Conservation (phyloP, 2,113 vertebrate species). For the Brienomyrus longianalis region DNA sequence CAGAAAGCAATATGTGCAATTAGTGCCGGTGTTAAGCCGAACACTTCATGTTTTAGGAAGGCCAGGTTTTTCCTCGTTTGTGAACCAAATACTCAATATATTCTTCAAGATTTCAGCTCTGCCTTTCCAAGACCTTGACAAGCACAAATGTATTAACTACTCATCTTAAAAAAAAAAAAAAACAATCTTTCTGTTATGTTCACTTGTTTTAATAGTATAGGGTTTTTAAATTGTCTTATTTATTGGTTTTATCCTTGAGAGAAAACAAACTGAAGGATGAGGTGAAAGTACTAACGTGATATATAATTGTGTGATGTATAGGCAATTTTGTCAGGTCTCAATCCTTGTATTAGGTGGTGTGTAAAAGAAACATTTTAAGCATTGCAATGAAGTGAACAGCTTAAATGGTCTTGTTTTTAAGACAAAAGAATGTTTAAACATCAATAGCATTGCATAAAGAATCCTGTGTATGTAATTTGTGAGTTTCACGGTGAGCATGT, state of each 20-base stretch:
- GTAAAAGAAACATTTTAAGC: constrained; percentile 55
- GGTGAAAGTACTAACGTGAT: constrained; percentile 53
- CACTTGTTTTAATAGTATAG: constrained; percentile 44
- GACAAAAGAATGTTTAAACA: constrained; percentile 66
- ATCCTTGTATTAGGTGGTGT: constrained; percentile 56
- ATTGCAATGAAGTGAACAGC: constrained; percentile 58
- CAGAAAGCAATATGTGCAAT: constrained; percentile 68
- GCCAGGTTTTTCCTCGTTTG: constrained; percentile 61
- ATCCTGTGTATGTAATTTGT: constrained; percentile 55
- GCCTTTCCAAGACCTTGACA: constrained; percentile 74
- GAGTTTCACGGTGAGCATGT: constrained; percentile 42
- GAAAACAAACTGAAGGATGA: constrained; percentile 55
- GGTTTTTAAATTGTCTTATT: constrained; percentile 55
- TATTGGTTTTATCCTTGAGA: constrained; percentile 59
- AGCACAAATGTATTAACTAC: constrained; percentile 68
- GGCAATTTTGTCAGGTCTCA: constrained; percentile 53
- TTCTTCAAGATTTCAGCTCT: constrained; percentile 68
- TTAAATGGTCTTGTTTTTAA: constrained; percentile 58
- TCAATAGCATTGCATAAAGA: constrained; percentile 20
- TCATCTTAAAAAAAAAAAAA: constrained; percentile 44
- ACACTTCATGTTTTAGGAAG: constrained; percentile 53
- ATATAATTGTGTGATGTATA: constrained; percentile 50
- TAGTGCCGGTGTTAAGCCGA: constrained; percentile 53
- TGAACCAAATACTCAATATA: constrained; percentile 70
- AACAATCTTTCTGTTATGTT: constrained; percentile 50